Evolutionary conservation across 2,113 vertebrate genomes (phyloP), one percentile per base, ranked within the genome.

Genomic region (Apteryx owenii): DNA sequence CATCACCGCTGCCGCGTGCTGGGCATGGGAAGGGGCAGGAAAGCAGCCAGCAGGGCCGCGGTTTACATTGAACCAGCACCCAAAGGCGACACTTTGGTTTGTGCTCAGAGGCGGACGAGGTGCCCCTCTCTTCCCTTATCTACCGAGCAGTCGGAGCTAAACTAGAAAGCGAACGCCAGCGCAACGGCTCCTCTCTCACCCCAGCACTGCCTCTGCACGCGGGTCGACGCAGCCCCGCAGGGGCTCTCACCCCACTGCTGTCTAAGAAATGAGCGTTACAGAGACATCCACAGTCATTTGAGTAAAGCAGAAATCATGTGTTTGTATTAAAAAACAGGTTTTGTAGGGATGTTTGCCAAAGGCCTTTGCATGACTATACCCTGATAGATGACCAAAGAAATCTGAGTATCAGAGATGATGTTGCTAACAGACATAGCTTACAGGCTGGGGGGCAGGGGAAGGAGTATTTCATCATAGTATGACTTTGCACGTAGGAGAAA

Each of bases 371-470:
- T 4, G 20, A 38, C 26, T 12, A 29, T 36, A 68, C 15, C 0
- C 0, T 3, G 12, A 54, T 0, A 73, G 38, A 42, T 0, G 1
- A 71, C 51, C 58, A 62, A 71, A 16, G n/a, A 72, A 58, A 36
- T 0, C 9, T 0, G 16, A 85, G 70, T 53, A 20, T 44, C 18
- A 10, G 8, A 9, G 46, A 25, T 5, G 42, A 3, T 9, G 23
- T 8, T 48, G 44, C 44, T 3, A 20, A 87, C 71, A 79, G 26
- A 87, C 71, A 79, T 22, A 20, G 69, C 33, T 42, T 3, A 28
- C 31, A 68, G 68, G 66, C 28, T 48, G n/a, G 40, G 18, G 44
- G 72, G 3, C 0, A 65, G 60, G 8, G 77, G 54, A 5, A 91
- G 62, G 61, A 62, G 29, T 72, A 3, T n/a, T n/a, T 72, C 33